Evolutionary conservation across 2,888 invertebrate genomes (phyloP), one percentile per base, ranked within the genome.

Genomic region (Eristalinus sepulchralis): DNA sequence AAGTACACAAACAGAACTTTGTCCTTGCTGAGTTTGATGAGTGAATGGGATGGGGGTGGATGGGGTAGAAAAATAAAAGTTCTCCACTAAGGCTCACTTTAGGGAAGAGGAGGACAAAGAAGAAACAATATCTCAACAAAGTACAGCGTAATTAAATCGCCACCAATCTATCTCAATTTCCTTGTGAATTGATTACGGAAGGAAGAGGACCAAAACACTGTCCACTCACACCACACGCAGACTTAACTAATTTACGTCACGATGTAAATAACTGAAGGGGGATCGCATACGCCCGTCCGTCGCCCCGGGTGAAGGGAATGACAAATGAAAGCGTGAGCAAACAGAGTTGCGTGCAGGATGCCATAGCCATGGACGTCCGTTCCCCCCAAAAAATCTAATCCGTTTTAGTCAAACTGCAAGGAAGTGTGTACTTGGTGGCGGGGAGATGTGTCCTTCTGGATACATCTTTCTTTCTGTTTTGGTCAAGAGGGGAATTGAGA

Each of bases 161-260:
- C 71, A 62, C 78, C 83, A 86, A 83, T 86, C 86, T 75, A 79
- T 86, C 86, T 86, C 68, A 78, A 83, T 86, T 86, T 86, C 68
- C 70, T 83, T 36, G 66, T 68, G 66, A 83, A 86, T 86, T 86
- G 83, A 86, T 86, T 78, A 70, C 78, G 60, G 75, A 79, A 75
- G 72, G 64, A 84, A 39, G 64, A 57, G 20, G 13, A 27, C 63
- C 13, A 31, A 17, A 31, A 63, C 31, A 10, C 36, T 59, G 66
- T 39, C 66, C 31, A 36, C 24, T 55, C 53, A 47, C 39, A 13
- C 47, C n/a, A 22, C 13, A 59, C 11, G 55, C 31, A 24, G 62
- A 47, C 47, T 53, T 36, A 57, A 78, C 77, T 77, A 73, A 85
- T 77, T 85, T 82, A 85, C 82, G 77, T 73, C 82, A 70, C 53